Evolutionary conservation across 1,140 invertebrate species (phyloP), one percentile per base, ranked within the genome.

Genomic region (Pararge aegeria): DNA sequence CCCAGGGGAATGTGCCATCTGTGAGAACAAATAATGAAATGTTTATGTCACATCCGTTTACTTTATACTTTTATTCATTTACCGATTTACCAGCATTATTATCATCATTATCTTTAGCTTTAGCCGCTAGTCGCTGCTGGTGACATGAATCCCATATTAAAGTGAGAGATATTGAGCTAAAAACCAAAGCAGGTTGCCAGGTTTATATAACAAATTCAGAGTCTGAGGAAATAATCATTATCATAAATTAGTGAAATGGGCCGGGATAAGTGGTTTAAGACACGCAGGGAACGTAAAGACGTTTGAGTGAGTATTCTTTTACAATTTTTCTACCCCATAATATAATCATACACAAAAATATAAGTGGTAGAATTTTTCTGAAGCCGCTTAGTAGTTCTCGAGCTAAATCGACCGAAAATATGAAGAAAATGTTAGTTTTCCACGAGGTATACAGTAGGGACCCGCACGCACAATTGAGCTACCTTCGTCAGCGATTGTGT

Each of bases 1-100:
- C 68, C 66, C 72, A 63, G 55, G 64, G 34, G 65, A 62, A 71
- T 74, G 42, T 66, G 58, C 54, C 56, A 66, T 58, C 49, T 42
- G 42, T 46, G 20, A 20, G 18, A 46, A 46, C 42, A 46, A 46
- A 46, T 46, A 46, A 46, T 46, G 42, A 46, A 46, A 46, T 46
- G 42, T 20, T 20, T 46, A 20, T 46, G 19, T 29, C 24, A 49
- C 9, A 24, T 50, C 48, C 30, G 10, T 50, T 38, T 57, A 57
- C 24, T 20, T 48, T 55, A 24, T 24, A 24, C 24, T 2, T 24
- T 24, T 24, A 7, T 7, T 24, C 24, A 4, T 24, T 24, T 24
- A 24, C 24, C 7, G 7, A 2, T 24, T 24, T 24, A 24, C 7
- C 24, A 24, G n/a, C n/a, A n/a, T 30, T 29, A 50, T 7, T 27